Conservation (phyloP, 2,888 invertebrate species). For the Phalangium opilio region DNA sequence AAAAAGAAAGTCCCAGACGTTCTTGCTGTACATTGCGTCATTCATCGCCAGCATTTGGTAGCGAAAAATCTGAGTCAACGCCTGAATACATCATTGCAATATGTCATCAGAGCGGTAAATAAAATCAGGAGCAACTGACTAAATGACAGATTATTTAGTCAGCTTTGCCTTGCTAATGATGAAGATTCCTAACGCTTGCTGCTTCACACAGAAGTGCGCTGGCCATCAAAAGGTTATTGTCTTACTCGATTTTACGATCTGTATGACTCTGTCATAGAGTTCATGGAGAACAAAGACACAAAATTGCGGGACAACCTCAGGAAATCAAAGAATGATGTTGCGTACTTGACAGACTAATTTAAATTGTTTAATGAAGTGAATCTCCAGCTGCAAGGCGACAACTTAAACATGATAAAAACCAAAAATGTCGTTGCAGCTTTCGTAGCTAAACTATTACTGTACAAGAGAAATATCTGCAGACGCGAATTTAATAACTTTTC, state of each 20-base stretch:
- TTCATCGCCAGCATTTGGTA: constrained; percentile 9
- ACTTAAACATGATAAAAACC: constrained; percentile 7
- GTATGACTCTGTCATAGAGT: too few species aligned
- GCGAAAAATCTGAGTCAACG: constrained; percentile 15
- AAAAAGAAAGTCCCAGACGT: constrained; percentile 3
- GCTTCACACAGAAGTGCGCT: too few species aligned
- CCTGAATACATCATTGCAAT: constrained; percentile 15
- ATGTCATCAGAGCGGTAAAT: constrained; percentile 17
- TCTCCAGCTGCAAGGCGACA: too few species aligned
- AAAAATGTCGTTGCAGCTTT: constrained; percentile 11
- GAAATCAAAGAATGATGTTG: too few species aligned
- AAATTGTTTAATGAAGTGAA: too few species aligned
- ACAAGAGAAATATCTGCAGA: too few species aligned
- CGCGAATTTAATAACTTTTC: too few species aligned
- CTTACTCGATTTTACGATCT: constrained; percentile 4
- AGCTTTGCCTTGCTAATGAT: constrained; percentile 20
- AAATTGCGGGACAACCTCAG: too few species aligned
- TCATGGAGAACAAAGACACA: too few species aligned
- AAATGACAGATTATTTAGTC: constrained; percentile 18
- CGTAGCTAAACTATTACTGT: too few species aligned
- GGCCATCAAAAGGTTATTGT: constrained; percentile 3
- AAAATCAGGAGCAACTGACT: constrained; percentile 17
- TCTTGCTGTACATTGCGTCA: constrained; percentile 4
- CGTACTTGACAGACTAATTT: too few species aligned
- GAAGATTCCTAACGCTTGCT: constrained; percentile 17